A percentile compares a stretch with the other conserved stretches of the same genome.
Conservation (phyloP, 2,888 invertebrate genomes). For the Mythimna ferrago region DNA sequence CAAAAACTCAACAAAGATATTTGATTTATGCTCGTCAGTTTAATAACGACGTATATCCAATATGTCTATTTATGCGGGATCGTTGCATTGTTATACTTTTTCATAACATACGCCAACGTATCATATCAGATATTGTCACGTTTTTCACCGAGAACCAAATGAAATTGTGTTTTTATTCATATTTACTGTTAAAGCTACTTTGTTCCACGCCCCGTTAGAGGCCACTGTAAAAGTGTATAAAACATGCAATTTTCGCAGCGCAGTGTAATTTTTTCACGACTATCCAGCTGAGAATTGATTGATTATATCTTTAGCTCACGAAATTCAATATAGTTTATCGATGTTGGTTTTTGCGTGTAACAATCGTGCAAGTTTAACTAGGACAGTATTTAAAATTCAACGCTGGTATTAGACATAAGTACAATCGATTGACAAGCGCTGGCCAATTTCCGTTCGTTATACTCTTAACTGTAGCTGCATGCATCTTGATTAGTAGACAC, state of each 20-base stretch:
- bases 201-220: slow-evolving; percentile 56
- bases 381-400: slow-evolving; percentile 25
- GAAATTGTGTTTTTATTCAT: slow-evolving; percentile 60
- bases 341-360: slow-evolving; percentile 41
- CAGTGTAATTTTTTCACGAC: slow-evolving; percentile 48
- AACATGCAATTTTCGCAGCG: slow-evolving; percentile 46
- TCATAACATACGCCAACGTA: slow-evolving; percentile 50
- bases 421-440: neutral
- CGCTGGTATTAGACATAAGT: slow-evolving; percentile 25
- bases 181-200: slow-evolving; percentile 61
- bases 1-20: slow-evolving; percentile 49
- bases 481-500: neutral
- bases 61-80: slow-evolving; percentile 35
- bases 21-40: slow-evolving; percentile 47
- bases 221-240: slow-evolving; percentile 37
- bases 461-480: neutral
- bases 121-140: slow-evolving; percentile 50
- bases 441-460: slow-evolving; percentile 13
- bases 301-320: slow-evolving; percentile 48
- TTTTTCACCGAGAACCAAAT: slow-evolving; percentile 47
- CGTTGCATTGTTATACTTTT: slow-evolving; percentile 54
- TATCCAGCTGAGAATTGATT: slow-evolving; percentile 54
- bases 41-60: slow-evolving; percentile 38
- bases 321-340: slow-evolving; percentile 48
- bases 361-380: slow-evolving; percentile 43